Evolutionary conservation across 2,113 vertebrate species (phyloP).

Genomic region (Saccopteryx bilineata): DNA sequence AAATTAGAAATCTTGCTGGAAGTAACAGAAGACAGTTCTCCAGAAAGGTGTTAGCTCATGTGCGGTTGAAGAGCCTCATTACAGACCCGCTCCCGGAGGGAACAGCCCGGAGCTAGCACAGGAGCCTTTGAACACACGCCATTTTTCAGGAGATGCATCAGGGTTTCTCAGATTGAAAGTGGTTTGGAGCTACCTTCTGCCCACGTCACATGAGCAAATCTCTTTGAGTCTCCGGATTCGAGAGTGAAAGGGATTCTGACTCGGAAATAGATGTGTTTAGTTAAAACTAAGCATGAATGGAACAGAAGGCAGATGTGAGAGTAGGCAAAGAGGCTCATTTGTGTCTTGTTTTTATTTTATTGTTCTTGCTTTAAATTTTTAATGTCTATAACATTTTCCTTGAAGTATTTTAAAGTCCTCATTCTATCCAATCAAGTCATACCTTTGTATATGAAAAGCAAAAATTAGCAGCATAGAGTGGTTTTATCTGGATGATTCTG

Average conservation of each 20-base stretch:
- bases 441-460: background rate
- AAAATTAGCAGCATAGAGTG: background rate
- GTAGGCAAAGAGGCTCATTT: background rate
- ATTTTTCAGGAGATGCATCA: constrained; percentile 56
- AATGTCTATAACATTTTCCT: constrained; percentile 14
- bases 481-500: background rate
- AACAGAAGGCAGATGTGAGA: background rate
- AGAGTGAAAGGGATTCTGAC: constrained; percentile 42
- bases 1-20: constrained; percentile 61
- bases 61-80: constrained; percentile 49
- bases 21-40: constrained; percentile 66
- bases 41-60: constrained; percentile 41
- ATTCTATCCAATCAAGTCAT: background rate
- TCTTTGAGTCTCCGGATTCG: constrained; percentile 44
- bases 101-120: background rate
- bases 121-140: background rate
- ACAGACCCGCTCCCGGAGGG: background rate
- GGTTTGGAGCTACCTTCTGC: constrained; percentile 58
- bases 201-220: constrained; percentile 32
- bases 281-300: constrained; percentile 41
- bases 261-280: constrained; percentile 32
- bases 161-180: constrained; percentile 52
- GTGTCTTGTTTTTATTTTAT: constrained; percentile 32
- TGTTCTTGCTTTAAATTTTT: constrained; percentile 42
- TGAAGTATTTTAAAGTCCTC: constrained; percentile 36